phyloP scores from a whole-genome alignment of 2,797 vertebrate genomes.

The Betta splendens region DNA sequence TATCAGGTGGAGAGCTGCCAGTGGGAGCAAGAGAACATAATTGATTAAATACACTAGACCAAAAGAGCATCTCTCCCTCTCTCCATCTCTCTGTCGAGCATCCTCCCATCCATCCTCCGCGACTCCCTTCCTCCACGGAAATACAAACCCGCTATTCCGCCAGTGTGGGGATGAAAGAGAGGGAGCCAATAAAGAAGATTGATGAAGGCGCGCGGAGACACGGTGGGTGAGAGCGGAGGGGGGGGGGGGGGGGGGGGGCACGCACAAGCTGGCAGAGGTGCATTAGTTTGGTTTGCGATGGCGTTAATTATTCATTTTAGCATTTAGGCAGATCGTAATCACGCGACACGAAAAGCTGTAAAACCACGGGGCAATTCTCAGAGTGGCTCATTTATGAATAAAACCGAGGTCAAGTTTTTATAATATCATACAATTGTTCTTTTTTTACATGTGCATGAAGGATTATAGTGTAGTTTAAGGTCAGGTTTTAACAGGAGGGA shows the following conservation, averaged over 20 bases:
- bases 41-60: slow-evolving; percentile 68
- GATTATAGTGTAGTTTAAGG: too few species aligned
- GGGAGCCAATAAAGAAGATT: slow-evolving; percentile 56
- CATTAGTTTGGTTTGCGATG: slow-evolving; percentile 29
- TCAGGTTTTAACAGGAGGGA: neutral
- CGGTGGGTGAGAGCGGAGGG: slow-evolving; percentile 16
- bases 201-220: slow-evolving; percentile 32
- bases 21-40: slow-evolving; percentile 57
- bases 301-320: slow-evolving; percentile 57
- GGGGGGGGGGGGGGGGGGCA: slow-evolving; percentile 20
- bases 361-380: slow-evolving; percentile 4
- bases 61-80: slow-evolving; percentile 61
- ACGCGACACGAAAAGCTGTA: slow-evolving; percentile 10
- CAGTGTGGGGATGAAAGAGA: slow-evolving; percentile 19
- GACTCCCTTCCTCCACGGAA: slow-evolving; percentile 30
- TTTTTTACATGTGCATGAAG: too few species aligned
- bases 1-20: slow-evolving; percentile 56
- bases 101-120: slow-evolving; percentile 45
- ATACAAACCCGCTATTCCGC: slow-evolving; percentile 40
- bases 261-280: slow-evolving; percentile 30
- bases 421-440: neutral
- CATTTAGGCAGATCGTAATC: slow-evolving; percentile 38
- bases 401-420: neutral
- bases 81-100: slow-evolving; percentile 54
- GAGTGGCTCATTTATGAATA: slow-evolving; percentile 31